phyloP scores from a whole-genome alignment of 2,797 vertebrate genomes.

The Percopsis omiscomaycus region DNA sequence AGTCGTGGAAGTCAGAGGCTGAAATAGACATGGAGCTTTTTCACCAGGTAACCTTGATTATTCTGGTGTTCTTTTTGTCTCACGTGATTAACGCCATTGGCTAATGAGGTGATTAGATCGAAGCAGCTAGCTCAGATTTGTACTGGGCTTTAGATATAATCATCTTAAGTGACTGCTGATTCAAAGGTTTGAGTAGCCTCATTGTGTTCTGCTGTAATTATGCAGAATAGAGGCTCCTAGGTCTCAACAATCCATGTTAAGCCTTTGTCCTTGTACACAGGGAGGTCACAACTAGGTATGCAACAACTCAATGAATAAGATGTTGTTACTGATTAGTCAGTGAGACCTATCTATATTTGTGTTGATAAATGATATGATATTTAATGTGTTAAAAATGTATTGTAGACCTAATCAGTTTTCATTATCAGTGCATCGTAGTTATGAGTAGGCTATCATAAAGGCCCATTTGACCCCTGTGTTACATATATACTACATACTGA shows the following conservation, averaged over 20 bases:
- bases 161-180: conserved; percentile 62
- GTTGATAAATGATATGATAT: no score
- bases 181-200: conserved; percentile 64
- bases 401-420: not conserved
- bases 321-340: not conserved
- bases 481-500: not conserved
- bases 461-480: not conserved
- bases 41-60: conserved; percentile 87
- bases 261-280: conserved; percentile 47
- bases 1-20: conserved; percentile 95
- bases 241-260: conserved; percentile 51
- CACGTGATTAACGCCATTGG: conserved; percentile 31
- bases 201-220: conserved; percentile 73
- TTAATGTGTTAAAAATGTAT: not conserved
- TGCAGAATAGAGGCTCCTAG: conserved; percentile 26
- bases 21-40: conserved; percentile 99
- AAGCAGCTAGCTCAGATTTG: conserved; percentile 48
- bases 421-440: conserved; percentile 3
- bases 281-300: conserved; percentile 19
- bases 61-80: conserved; percentile 24
- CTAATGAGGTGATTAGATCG: conserved; percentile 46
- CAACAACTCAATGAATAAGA: conserved; percentile 3
- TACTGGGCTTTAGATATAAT: conserved; percentile 62
- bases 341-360: not conserved
- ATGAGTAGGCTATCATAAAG: not conserved